A percentile compares a stretch with the other conserved stretches of the same genome.
These are phyloP conservation scores for Bucco capensis DNA, from an alignment of 2,113 vertebrate genomes.

Conservation along the genomic window DNA sequence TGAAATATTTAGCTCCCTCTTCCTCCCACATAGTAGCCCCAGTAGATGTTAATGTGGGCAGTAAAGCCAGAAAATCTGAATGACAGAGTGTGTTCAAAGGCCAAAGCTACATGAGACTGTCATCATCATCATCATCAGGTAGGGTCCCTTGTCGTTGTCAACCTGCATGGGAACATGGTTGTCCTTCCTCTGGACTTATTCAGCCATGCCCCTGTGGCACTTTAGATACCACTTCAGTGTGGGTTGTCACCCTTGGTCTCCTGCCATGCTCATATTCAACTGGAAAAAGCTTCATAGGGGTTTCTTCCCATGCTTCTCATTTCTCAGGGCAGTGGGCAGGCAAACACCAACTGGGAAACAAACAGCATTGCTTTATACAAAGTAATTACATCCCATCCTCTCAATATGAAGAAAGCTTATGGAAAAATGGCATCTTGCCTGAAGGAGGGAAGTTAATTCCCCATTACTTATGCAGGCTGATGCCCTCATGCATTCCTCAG, in stretches of 20 bases:
- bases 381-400: background rate
- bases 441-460: background rate
- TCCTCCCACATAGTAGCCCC: background rate
- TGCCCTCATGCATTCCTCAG: accelerated
- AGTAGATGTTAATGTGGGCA: background rate
- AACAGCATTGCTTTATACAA: background rate
- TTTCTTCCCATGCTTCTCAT: background rate
- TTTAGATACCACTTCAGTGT: background rate
- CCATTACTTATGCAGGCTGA: background rate
- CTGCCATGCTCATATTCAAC: background rate
- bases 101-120: background rate
- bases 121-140: background rate
- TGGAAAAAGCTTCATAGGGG: background rate
- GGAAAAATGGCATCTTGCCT: background rate
- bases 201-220: background rate
- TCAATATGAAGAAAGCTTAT: background rate
- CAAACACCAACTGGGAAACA: background rate
- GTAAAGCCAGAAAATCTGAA: background rate
- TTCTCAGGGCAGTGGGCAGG: background rate
- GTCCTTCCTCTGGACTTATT: background rate
- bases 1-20: conserved; percentile 58
- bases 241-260: background rate
- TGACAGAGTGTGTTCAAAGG: background rate
- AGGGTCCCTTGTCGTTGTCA: background rate
- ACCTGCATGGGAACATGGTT: accelerated